Evolutionary conservation across 2,113 vertebrate species (phyloP).

Genomic region (Ammodytes dubius): DNA sequence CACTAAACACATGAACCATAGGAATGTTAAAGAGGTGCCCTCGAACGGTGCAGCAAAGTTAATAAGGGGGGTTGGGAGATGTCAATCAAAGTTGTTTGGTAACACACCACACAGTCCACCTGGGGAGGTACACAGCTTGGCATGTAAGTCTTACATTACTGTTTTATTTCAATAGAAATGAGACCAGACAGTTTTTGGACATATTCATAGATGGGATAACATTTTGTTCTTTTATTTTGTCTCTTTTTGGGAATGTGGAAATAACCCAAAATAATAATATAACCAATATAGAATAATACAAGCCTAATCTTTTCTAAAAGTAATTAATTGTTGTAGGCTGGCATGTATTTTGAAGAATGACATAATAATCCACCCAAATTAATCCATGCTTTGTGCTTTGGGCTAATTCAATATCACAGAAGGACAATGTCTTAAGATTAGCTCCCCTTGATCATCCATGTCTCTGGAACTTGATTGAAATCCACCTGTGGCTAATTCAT

Average conservation of each 20-base stretch:
- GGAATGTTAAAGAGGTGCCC: not conserved
- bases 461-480: slow-evolving; percentile 9
- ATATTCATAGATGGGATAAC: not conserved
- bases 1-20: not conserved
- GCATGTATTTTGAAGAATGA: not conserved
- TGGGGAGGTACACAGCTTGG: not conserved
- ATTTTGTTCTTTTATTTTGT: not conserved
- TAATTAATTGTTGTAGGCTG: not conserved
- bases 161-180: not conserved
- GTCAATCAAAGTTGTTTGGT: not conserved
- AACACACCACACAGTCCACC: not conserved
- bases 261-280: not conserved
- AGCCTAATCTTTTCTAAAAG: not conserved
- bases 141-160: not conserved
- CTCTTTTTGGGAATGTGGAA: not conserved
- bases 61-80: not conserved
- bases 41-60: not conserved
- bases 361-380: not conserved
- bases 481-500: slow-evolving; percentile 11
- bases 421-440: not conserved
- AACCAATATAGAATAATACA: not conserved
- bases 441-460: slow-evolving; percentile 1
- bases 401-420: not conserved
- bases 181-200: not conserved
- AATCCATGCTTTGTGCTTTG: not conserved